phyloP scores from a whole-genome alignment of 2,113 vertebrate genomes.

The Zosterops pallidus region DNA sequence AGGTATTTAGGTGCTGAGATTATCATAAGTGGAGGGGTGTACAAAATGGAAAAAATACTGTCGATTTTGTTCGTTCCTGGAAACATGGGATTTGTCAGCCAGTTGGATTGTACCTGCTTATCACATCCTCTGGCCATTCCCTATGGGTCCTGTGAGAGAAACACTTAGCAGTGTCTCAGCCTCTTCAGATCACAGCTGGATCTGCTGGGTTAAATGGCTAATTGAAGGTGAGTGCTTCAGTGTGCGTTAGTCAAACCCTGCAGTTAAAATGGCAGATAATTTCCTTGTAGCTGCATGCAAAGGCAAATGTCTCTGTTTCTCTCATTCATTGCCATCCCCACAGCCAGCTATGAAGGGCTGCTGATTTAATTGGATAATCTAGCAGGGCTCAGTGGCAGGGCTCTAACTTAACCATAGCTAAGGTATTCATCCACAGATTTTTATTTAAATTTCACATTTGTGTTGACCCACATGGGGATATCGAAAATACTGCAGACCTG shows the following conservation, averaged over 20 bases:
- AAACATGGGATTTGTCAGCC: neutral
- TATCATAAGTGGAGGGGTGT: neutral
- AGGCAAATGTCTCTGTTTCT: neutral
- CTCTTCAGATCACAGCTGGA: constrained; percentile 34
- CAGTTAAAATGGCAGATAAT: constrained; percentile 27
- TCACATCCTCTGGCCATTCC: neutral
- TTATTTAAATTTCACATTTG: neutral
- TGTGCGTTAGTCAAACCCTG: constrained; percentile 11
- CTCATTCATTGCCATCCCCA: neutral
- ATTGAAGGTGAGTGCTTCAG: constrained; percentile 10
- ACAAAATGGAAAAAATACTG: neutral
- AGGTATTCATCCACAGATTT: neutral
- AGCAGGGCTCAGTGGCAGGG: neutral
- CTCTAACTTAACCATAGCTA: neutral
- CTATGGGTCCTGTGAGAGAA: neutral
- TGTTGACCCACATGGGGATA: neutral
- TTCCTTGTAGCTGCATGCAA: constrained; percentile 6
- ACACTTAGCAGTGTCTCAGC: neutral
- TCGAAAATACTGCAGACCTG: neutral
- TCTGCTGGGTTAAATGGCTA: constrained; percentile 28
- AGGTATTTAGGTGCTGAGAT: neutral
- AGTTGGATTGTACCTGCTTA: neutral
- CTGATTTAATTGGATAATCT: neutral
- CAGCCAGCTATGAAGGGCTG: neutral
- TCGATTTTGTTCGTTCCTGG: neutral